Evolutionary conservation across 2,888 invertebrate genomes (phyloP), one percentile per base, ranked within the genome.

Genomic region (Aspidiotus rigidus): DNA sequence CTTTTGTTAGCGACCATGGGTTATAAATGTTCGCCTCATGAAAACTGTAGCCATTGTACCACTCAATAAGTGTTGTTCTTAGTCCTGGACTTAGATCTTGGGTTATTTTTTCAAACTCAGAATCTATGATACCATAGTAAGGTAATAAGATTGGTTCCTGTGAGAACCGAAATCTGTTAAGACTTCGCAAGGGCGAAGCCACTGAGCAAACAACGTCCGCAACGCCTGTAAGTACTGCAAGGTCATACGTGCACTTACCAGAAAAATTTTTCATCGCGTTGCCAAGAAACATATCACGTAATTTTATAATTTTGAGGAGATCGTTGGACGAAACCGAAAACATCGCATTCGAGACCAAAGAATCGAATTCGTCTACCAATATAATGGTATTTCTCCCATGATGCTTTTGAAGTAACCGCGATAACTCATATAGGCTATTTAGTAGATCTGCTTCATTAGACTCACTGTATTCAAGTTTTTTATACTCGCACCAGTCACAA

Each of bases 11-110:
- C 16, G 60, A 59, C 60, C 60, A 59, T 28, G 60, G 16, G 28
- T 59, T 59, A 28, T 59, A 59, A 17, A 59, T 59, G 16, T 59
- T 59, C 17, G 60, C 60, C 28, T 59, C 17, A 59, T 59, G 16
- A 28, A 59, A 59, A 59, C 28, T 59, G 60, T 59, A 59, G 16
- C 60, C 60, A 59, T 59, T 59, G 28, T 59, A 59, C 60, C 60
- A 59, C 17, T 59, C 28, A 17, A 59, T 59, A 59, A 59, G 28
- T 59, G 60, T 59, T 17, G 17, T 59, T 59, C 60, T 59, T 59
- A 17, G 16, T 28, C 39, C 60, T 59, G 16, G 16, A 28, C 60
- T 59, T 28, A 59, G 60, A 59, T 59, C 60, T 59, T 59, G 60
- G 16, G 60, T 59, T 15, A 17, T 59, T 15, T 17, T 28, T 59